A percentile compares a stretch with the other conserved stretches of the same genome.
phyloP scores from a whole-genome alignment of 1,140 invertebrate genomes.

The roundworm (Caenorhabditis elegans) region WBcel235 BX284604.4:179501-180000 shows the following conservation, averaged over 20 bases:
- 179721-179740: not conserved
- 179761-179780: not conserved
- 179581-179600: no score
- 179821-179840: not conserved
- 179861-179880: not conserved
- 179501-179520: no score
- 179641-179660: no score
- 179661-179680: no score
- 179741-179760: not conserved
- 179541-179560: no score
- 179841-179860: conserved; percentile 11
- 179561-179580: no score
- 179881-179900: not conserved
- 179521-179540: no score
- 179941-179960: not conserved
- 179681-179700: no score
- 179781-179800: conserved; percentile 12
- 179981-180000: not conserved
- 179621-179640: no score
- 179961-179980: not conserved
- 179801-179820: not conserved
- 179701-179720: not conserved
- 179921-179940: conserved; percentile 10
- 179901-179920: not conserved
- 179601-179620: no score